Conservation (phyloP, 2,888 invertebrate genomes). For the Pantelozetes paolii region DNA sequence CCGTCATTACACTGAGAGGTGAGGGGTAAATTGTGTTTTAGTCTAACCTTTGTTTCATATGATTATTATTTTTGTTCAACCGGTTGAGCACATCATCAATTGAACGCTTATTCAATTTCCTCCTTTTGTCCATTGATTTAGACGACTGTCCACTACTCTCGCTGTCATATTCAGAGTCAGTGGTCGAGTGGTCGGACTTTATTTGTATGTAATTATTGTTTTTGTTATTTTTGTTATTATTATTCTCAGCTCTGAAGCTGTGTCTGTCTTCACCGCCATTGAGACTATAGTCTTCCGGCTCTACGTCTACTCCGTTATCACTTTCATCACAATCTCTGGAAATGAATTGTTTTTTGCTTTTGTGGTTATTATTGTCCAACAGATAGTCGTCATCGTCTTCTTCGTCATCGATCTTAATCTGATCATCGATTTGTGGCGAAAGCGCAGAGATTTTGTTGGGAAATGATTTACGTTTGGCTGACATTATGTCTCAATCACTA, state of each 20-base stretch:
- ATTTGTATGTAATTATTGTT: slow-evolving; percentile 5
- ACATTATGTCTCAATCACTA: slow-evolving; percentile 21
- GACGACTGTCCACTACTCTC: slow-evolving; percentile 25
- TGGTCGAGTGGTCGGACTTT: background rate
- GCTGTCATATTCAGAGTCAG: slow-evolving; percentile 21
- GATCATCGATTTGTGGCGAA: slow-evolving; percentile 29
- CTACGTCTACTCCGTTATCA: slow-evolving; percentile 11
- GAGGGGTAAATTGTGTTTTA: no score
- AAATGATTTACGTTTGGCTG: slow-evolving; percentile 34
- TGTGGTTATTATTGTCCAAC: slow-evolving; percentile 15
- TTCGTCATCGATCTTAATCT: slow-evolving; percentile 13
- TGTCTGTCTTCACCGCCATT: slow-evolving; percentile 6
- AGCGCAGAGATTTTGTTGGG: slow-evolving; percentile 21
- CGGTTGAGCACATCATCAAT: slow-evolving; percentile 30
- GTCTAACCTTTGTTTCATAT: slow-evolving; percentile 18
- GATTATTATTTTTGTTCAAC: slow-evolving; percentile 28
- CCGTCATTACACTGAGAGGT: no score
- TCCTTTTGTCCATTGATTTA: background rate
- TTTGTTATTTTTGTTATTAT: background rate
- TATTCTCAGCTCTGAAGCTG: background rate
- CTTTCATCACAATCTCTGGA: slow-evolving; percentile 20
- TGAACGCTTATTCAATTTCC: slow-evolving; percentile 24
- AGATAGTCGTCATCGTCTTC: slow-evolving; percentile 20
- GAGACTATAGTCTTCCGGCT: slow-evolving; percentile 16
- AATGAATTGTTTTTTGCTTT: slow-evolving; percentile 1